Evolutionary conservation across 1,140 invertebrate genomes (phyloP), one percentile per base, ranked within the genome.

Genomic region (Pseudomyrmex gracilis): DNA sequence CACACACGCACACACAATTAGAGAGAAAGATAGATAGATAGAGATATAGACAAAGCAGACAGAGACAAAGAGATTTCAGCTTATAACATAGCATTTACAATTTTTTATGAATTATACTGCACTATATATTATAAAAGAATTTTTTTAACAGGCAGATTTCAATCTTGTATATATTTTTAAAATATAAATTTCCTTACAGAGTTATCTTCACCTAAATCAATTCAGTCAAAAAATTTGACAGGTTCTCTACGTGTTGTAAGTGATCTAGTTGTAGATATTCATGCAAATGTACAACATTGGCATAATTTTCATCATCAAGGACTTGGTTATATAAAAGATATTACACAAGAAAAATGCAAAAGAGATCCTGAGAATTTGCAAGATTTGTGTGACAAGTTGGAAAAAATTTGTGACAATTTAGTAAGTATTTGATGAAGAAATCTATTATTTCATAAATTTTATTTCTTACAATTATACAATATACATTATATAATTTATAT

Each of bases 261-360:
- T 68, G 92, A 94, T 84, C 87, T 91, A 68, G 83, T 82, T 43
- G 91, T 90, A 53, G 89, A 90, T 58, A 88, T 94, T 68, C 89
- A 93, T 86, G 24, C 73, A n/a, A 87, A 67, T 76, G 88, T 93
- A 82, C 91, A 94, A 71, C 73, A 90, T 66, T 94, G 93, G 93
- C 92, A 93, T 58, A 45, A 55, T 13, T 49, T 90, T 82, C 88
- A 92, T 78, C 47, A 90, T 43, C 76, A 91, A 84, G 92, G 92
- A 73, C 0, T 91, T 17, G 24, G n/a, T 10, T 55, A 90, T 47
- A 49, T 93, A 17, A 93, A 91, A 84, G 49, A n/a, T 9, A 93
- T 93, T 74, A 87, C 71, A 13, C 71, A 77, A 24, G 61, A 86
- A 20, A 93, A 92, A 80, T 73, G 90, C 73, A 58, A 89, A 53